Evolutionary conservation across 2,797 vertebrate species (phyloP).

Genomic region (Loriculus beryllinus): DNA sequence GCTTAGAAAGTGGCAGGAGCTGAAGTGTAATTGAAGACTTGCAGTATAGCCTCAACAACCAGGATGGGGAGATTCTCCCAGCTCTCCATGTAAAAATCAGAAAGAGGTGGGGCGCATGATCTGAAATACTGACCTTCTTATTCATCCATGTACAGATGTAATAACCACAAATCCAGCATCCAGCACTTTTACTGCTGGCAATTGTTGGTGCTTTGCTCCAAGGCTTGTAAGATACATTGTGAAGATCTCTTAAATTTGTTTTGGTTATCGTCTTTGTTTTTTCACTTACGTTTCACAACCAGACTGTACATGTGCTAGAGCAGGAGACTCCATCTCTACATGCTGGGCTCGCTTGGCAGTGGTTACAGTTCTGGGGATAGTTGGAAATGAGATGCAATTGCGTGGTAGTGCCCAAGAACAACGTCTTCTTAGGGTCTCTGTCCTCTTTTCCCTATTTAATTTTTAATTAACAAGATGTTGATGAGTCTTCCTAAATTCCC

Average conservation of each 20-base stretch:
- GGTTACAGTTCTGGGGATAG: accelerated
- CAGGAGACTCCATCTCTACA: neutral
- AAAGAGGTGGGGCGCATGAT: neutral
- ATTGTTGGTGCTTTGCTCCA: neutral
- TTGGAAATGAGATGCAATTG: neutral
- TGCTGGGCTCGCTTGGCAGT: accelerated
- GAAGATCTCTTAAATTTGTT: neutral
- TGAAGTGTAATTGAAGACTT: neutral
- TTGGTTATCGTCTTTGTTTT: neutral
- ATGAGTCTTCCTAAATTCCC: neutral
- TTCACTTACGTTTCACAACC: neutral
- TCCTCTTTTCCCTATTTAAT: neutral
- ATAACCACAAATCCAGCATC: neutral
- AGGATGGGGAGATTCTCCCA: neutral
- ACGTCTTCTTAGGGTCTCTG: accelerated
- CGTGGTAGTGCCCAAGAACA: neutral
- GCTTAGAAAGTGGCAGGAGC: neutral
- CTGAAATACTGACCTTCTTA: neutral
- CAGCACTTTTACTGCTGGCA: neutral
- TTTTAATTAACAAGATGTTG: neutral
- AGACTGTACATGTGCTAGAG: neutral
- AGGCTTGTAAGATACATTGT: neutral
- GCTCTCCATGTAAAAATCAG: neutral
- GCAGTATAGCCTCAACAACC: neutral
- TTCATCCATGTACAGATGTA: neutral